Conservation (phyloP, 2,888 invertebrate genomes). For the Aleiodes leptofemur region DNA sequence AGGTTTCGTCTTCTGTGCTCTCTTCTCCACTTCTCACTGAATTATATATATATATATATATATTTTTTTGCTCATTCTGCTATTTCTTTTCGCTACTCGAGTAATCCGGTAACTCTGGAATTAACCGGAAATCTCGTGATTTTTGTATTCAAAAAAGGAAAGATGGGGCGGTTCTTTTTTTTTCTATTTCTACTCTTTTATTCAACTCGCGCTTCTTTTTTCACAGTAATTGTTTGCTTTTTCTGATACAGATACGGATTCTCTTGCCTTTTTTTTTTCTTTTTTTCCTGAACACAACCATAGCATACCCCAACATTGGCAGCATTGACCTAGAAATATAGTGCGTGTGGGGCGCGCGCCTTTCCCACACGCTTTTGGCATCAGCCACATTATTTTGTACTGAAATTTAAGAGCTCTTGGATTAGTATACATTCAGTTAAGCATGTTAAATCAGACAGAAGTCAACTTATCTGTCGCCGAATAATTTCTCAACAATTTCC, state of each 20-base stretch:
- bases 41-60: neutral
- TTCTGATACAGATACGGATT: neutral
- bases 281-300: slow-evolving; percentile 10
- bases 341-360: slow-evolving; percentile 51
- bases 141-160: slow-evolving; percentile 33
- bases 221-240: neutral
- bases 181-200: neutral
- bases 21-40: slow-evolving; percentile 1
- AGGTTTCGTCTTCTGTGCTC: neutral
- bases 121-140: slow-evolving; percentile 40
- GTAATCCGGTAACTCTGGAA: slow-evolving; percentile 41
- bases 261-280: neutral
- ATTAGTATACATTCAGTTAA: slow-evolving; percentile 28
- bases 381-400: slow-evolving; percentile 14
- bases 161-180: slow-evolving; percentile 6
- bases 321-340: slow-evolving; percentile 64
- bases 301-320: slow-evolving; percentile 50
- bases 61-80: slow-evolving; percentile 4
- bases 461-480: neutral
- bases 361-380: slow-evolving; percentile 48
- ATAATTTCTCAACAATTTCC: too few species aligned
- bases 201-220: neutral
- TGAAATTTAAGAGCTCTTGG: slow-evolving; percentile 35
- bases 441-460: neutral
- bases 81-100: slow-evolving; percentile 14